These are phyloP conservation scores for Troides aeacus DNA, from an alignment of 2,888 invertebrate species.

Conservation along the genomic window DNA sequence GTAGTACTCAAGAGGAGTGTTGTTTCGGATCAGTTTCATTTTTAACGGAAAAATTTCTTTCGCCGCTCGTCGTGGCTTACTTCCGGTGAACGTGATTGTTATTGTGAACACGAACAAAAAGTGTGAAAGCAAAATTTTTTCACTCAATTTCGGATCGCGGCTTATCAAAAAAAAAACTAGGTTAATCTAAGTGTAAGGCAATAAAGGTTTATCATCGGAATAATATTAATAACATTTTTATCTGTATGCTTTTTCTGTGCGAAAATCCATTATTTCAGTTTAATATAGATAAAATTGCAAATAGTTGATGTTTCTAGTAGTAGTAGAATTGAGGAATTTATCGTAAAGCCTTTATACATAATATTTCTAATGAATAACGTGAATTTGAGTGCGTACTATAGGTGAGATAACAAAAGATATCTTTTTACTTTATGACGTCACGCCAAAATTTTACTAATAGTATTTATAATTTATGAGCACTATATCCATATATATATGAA, in stretches of 20 bases:
- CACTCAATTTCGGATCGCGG: neutral
- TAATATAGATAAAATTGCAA: conserved; percentile 5
- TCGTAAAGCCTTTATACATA: neutral
- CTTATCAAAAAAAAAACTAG: conserved; percentile 2
- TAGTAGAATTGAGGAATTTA: neutral
- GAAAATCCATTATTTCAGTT: neutral
- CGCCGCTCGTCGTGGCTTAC: neutral
- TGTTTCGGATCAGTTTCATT: neutral
- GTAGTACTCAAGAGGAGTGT: neutral
- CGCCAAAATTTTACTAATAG: neutral
- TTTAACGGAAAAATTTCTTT: neutral
- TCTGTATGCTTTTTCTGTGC: neutral
- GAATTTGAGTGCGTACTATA: neutral
- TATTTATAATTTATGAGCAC: too few relatives aligned
- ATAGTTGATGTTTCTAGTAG: neutral
- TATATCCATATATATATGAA: too few relatives aligned
- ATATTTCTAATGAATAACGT: neutral
- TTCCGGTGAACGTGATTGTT: conserved; percentile 25
- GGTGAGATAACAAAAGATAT: too few relatives aligned
- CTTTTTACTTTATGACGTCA: too few relatives aligned
- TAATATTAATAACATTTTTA: conserved; percentile 2
- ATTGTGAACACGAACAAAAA: conserved; percentile 6
- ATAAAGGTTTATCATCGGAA: conserved; percentile 1
- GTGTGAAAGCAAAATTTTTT: conserved; percentile 6
- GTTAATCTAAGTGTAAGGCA: neutral